Conservation (phyloP, 2,113 vertebrate genomes). For the Laterallus jamaicensis region DNA sequence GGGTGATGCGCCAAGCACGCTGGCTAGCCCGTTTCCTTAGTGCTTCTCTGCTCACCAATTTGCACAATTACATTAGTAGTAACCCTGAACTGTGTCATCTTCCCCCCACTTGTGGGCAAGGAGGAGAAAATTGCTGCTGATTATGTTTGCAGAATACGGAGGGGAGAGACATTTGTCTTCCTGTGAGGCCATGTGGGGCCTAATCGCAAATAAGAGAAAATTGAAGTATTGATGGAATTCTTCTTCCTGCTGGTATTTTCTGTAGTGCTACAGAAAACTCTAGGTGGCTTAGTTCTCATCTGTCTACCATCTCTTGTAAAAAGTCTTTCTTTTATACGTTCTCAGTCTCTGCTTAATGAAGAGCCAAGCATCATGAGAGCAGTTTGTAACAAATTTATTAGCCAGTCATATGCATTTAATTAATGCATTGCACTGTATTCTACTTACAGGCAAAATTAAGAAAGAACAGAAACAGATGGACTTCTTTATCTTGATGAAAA, state of each 20-base stretch:
- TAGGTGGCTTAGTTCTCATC: background rate
- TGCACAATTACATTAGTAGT: background rate
- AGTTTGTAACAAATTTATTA: conserved; percentile 50
- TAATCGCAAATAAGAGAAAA: background rate
- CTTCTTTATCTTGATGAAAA: background rate
- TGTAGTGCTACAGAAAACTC: background rate
- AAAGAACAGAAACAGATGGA: conserved; percentile 48
- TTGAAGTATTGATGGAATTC: background rate
- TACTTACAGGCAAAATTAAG: conserved; percentile 52
- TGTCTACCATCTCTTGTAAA: background rate
- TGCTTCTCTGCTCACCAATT: background rate
- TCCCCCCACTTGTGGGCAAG: background rate
- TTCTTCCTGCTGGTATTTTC: background rate
- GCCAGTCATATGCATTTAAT: conserved; percentile 52
- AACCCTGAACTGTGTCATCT: background rate
- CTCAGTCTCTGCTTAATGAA: conserved; percentile 19
- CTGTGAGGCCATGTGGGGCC: background rate
- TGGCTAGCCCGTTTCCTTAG: background rate
- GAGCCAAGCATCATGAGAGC: background rate
- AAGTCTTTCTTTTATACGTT: background rate
- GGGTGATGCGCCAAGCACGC: background rate
- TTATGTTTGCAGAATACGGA: background rate
- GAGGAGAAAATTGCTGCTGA: background rate
- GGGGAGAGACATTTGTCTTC: background rate
- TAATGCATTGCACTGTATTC: conserved; percentile 44